Percentiles rank a stretch among this genome's conserved stretches.
Evolutionary conservation across 2,888 invertebrate genomes (phyloP).

Genomic region (Lepidochrysops patricia): DNA sequence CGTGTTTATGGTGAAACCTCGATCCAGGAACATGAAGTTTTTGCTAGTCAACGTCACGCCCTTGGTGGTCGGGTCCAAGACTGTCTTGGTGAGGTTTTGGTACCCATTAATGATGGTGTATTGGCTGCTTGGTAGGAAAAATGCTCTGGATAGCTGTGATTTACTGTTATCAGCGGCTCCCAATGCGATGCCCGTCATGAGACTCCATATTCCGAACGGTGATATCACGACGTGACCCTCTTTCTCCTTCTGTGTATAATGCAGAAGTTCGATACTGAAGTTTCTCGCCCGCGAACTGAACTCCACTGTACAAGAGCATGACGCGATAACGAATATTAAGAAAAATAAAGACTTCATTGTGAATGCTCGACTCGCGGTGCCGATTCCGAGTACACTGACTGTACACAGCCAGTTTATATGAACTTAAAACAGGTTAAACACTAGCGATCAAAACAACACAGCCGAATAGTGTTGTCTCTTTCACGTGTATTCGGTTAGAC

Average conservation of each 20-base stretch:
- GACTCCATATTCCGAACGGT: conserved; percentile 66
- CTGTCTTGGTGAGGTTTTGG: conserved; percentile 38
- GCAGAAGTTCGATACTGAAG: conserved; percentile 58
- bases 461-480: not conserved
- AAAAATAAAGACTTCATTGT: conserved; percentile 42
- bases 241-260: conserved; percentile 50
- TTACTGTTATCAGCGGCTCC: conserved; percentile 54
- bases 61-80: conserved; percentile 40
- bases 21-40: conserved; percentile 59
- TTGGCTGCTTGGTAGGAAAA: conserved; percentile 45
- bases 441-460: conserved; percentile 4
- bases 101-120: conserved; percentile 43
- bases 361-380: conserved; percentile 32
- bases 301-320: conserved; percentile 45
- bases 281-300: conserved; percentile 57
- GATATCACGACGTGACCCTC: conserved; percentile 61
- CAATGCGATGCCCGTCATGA: conserved; percentile 60
- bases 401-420: conserved; percentile 6
- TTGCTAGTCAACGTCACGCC: conserved; percentile 52
- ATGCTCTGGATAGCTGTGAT: conserved; percentile 43
- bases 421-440: conserved; percentile 30
- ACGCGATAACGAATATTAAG: conserved; percentile 37
- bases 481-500: not conserved
- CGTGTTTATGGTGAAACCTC: conserved; percentile 43
- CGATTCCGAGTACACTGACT: conserved; percentile 41